Conservation (phyloP, 2,888 invertebrate species). For the Candidula unifasciata region DNA sequence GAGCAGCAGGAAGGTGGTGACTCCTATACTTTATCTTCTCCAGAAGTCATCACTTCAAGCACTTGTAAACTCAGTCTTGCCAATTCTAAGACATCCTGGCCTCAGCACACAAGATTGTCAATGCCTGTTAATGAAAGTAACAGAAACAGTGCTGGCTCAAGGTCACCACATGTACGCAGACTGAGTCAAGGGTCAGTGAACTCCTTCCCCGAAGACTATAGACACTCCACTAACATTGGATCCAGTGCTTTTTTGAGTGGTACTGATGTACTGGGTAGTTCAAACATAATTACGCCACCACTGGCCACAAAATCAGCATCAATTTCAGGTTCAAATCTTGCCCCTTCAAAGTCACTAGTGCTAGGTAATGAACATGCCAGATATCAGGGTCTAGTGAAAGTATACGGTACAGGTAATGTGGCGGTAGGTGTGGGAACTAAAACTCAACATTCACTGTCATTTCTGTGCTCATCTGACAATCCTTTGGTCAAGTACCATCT, state of each 20-base stretch:
- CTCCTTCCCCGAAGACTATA: conserved; percentile 27
- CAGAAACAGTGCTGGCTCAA: not conserved
- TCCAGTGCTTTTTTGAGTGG: conserved; percentile 4
- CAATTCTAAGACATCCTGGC: not conserved
- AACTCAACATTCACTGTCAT: not conserved
- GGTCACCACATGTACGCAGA: not conserved
- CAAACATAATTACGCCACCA: not conserved
- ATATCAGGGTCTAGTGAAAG: conserved; percentile 11
- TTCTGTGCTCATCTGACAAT: not conserved
- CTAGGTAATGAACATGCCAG: not conserved
- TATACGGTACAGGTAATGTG: not conserved
- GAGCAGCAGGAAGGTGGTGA: not conserved
- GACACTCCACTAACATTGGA: not conserved
- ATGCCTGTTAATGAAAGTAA: not conserved
- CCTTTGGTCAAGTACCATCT: conserved; percentile 18
- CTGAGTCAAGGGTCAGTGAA: not conserved
- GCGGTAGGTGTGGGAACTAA: not conserved
- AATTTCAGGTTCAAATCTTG: not conserved
- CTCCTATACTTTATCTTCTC: not conserved
- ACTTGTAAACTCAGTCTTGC: not conserved
- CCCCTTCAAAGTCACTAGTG: not conserved
- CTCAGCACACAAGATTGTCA: not conserved
- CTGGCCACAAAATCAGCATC: not conserved
- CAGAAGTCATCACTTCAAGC: not conserved
- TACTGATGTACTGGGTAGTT: not conserved